Base-by-base conservation (phyloP, 2,797 vertebrate genomes). In the Lepilemur ruficaudatus region DNA sequence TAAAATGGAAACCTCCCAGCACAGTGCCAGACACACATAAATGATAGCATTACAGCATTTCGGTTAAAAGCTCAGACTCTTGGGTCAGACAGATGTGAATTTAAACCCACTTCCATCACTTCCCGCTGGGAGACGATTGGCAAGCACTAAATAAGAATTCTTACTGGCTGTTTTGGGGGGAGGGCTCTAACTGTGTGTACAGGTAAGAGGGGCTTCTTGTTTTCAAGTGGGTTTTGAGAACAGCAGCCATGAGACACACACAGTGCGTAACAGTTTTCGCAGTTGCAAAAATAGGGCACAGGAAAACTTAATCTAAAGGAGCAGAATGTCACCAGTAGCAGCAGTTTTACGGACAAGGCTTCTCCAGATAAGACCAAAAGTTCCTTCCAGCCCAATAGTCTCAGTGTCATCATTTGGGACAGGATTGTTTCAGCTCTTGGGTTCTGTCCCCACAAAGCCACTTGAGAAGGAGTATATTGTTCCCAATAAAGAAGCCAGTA, bases 261-360 rank as follows among this genome's bases (percentile, higher is more conserved):
- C 17, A 28, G 14, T n/a, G 30, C 30, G 7, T 52, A 38, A 50
- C 13, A 4, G 35, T 41, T 4, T 57, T 69, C 57, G 4, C 28
- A 78, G 38, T 3, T 61, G 43, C 82, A 94, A 69, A 95, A 63
- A 52, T 0, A 59, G 87, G 35, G 46, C 63, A 18, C 10, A 41
- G 43, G 80, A 70, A 90, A 59, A 57, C 69, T 50, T 78, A n/a
- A 86, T 6, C 59, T 30, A 55, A 73, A 89, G 48, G 55, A 93
- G 61, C 57, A 35, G 35, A 4, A 3, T 30, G 2, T 12, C 22
- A 15, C 18, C 2, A 17, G 32, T 5, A n/a, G n/a, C 3, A 9
- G 7, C 18, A 23, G 30, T 35, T 12, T 92, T 55, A 89, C 35
- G 85, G 67, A 32, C 10, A 8, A 80, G 57, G 12, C 35, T 90